Evolutionary conservation across 2,797 vertebrate genomes (phyloP).

Genomic region (Poecilia wingei): DNA sequence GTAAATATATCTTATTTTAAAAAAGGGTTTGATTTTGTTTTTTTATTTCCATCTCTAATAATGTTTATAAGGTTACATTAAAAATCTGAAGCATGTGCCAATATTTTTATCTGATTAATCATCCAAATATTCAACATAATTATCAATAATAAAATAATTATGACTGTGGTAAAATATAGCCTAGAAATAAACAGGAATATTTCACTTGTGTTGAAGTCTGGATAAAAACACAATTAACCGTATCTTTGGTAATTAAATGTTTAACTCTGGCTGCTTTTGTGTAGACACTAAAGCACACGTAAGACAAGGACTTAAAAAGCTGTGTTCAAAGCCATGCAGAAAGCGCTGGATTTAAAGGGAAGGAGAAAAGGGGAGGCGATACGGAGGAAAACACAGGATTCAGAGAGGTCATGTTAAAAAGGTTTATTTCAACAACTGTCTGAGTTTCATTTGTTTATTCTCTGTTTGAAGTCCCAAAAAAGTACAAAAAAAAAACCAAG

Average conservation of each 20-base stretch:
- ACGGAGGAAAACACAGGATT: slow-evolving; percentile 68
- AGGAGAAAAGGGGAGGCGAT: slow-evolving; percentile 20
- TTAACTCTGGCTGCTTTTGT: neutral
- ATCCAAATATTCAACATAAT: too few relatives aligned
- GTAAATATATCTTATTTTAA: too few relatives aligned
- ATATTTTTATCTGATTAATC: too few relatives aligned
- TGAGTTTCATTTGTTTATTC: slow-evolving; percentile 77
- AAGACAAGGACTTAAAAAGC: slow-evolving; percentile 31
- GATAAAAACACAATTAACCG: neutral
- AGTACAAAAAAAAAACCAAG: slow-evolving; percentile 92
- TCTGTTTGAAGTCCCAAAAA: slow-evolving; percentile 89
- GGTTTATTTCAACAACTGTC: slow-evolving; percentile 94
- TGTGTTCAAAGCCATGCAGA: slow-evolving; percentile 72
- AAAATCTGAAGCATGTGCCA: too few relatives aligned
- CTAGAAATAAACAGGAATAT: neutral
- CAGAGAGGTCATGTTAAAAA: slow-evolving; percentile 85
- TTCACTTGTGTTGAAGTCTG: neutral
- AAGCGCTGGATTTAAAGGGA: slow-evolving; percentile 14
- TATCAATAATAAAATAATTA: too few relatives aligned
- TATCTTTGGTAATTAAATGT: neutral
- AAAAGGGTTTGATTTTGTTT: too few relatives aligned
- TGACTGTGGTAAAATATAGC: neutral
- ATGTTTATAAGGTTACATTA: too few relatives aligned
- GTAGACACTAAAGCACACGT: slow-evolving; percentile 15
- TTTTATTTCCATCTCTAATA: too few relatives aligned